Evolutionary conservation across 92 coral and sea anemone genomes (phyloP), one percentile per base, ranked within the genome.

Genomic region (Actinernus sp.): DNA sequence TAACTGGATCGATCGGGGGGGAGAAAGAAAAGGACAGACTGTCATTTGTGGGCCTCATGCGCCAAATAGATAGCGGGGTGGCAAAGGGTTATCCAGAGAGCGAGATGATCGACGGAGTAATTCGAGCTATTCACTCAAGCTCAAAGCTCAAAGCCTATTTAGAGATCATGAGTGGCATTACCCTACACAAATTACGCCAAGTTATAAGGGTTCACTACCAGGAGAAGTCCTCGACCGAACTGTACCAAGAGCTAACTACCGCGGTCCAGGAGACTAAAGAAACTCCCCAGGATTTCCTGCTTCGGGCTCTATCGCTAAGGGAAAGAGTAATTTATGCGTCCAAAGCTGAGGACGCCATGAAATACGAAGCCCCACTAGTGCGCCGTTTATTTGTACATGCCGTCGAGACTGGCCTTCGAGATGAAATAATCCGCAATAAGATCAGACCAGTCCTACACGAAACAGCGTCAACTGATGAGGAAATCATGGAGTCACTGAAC

Each of bases 381-480:
- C 46, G 62, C 29, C 18, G 40, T 36, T 40, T 80, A 31, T 80
- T 80, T 61, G 46, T 55, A 11, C 74, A 71, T 34, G 58, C 67
- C 5, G 47, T 61, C 14, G 74, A 71, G 43, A 80, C 81, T 9
- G 81, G 81, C 19, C 43, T 62, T 6, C 81, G 69, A 40, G 89
- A 76, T 4, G 84, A 77, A 46, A 47, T 68, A 25, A 67, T 77
- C 54, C 65, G 70, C 50, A 78, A 52, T 34, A 78, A 69, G 33
- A 41, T 78, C 32, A 37, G 80, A 45, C 29, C 54, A 26, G 54
- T n/a, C 3, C 37, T 66, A 57, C 85, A 70, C 22, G 58, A 78
- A 28, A 23, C 68, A 31, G 71, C 40, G 12, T 14, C 46, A 22
- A 36, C 79, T 16, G 79, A 78, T 11, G 85, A 78, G 13, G 78